Base-by-base conservation (phyloP, 2,888 invertebrate species). In the Amphimallon solstitiale region DNA sequence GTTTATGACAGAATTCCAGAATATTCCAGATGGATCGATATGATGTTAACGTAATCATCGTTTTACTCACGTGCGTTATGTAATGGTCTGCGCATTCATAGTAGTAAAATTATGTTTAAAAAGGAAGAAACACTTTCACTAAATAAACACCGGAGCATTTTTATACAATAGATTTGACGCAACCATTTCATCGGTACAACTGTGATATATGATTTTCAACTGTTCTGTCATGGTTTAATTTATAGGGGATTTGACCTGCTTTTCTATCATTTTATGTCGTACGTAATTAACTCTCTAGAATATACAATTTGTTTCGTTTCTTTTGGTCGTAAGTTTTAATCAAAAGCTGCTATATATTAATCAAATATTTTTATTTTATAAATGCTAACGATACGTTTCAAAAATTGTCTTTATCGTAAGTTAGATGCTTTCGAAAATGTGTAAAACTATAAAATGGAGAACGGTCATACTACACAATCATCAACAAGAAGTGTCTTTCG, bases 131-230 rank as follows among this genome's bases (percentile, higher is more conserved):
- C 43, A 45, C 56, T 59, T 59, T 59, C 56, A 45, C 56, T 43
- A 17, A 43, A 43, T 43, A 15, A 43, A 43, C 56, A 15, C 15
- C 56, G 15, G 4, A 9, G 15, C 35, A 17, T 51, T 59, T 43
- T 29, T 19, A 51, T 4, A 40, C 54, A 54, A 12, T 54, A 54
- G 43, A 43, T 59, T 59, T 59, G 4, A 43, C 56, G 56, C 43
- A 59, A 59, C 23, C 19, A 14, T n/a, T n/a, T 29, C 14, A 59
- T 21, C 19, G 9, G n/a, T n/a, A n/a, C n/a, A n/a, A n/a, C 23
- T 14, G 10, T 29, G 14, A 10, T 54, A 12, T 23, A 29, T 29
- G n/a, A 29, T n/a, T 21, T 17, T 21, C 1, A 45, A 19, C 29
- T 2, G 29, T 45, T 15, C 19, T 17, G 19, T 59, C 21, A 10